Evolutionary conservation across 1,140 invertebrate genomes (phyloP), one percentile per base, ranked within the genome.

Genomic region (Spodoptera frugiperda): DNA sequence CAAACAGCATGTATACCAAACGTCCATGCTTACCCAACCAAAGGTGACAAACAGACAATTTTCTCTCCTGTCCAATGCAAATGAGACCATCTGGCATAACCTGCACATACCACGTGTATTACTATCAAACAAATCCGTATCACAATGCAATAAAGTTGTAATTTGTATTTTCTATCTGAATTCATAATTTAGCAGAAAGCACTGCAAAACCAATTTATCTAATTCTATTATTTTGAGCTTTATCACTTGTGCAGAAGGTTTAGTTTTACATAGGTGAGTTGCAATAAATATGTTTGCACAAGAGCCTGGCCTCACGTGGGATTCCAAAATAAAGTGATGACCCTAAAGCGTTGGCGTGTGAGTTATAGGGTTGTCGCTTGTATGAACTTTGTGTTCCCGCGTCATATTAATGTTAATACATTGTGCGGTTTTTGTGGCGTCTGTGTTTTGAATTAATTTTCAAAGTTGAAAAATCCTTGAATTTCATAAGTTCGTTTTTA

Each of bases 21-120:
- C 74, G 63, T 76, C 76, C 72, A 83, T 59, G 81, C 78, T 82
- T 81, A 77, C 57, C 77, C 82, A 77, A 83, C 79, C 80, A 84
- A 83, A 85, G 84, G 82, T 87, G 83, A 81, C 80, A 85, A 82
- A 82, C 79, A 82, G 78, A 87, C 82, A 82, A 84, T 86, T 79
- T 86, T 86, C 79, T 77, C 80, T 81, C 81, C 78, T 86, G 82
- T 84, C 83, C 83, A 80, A 85, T 86, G 86, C 83, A 86, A 88
- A 88, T 86, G 83, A 86, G 80, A 75, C 72, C 84, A 83, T 84
- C 73, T 83, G 79, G 61, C 70, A 65, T 57, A 17, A 72, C 78
- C 30, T 63, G 76, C 71, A n/a, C 61, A 78, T 57, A 78, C 54
- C 63, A 39, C 49, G 39, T n/a, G 46, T 3, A 49, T 17, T 49